Base-by-base conservation (phyloP, 1,140 invertebrate species). In the Polyergus mexicanus region DNA sequence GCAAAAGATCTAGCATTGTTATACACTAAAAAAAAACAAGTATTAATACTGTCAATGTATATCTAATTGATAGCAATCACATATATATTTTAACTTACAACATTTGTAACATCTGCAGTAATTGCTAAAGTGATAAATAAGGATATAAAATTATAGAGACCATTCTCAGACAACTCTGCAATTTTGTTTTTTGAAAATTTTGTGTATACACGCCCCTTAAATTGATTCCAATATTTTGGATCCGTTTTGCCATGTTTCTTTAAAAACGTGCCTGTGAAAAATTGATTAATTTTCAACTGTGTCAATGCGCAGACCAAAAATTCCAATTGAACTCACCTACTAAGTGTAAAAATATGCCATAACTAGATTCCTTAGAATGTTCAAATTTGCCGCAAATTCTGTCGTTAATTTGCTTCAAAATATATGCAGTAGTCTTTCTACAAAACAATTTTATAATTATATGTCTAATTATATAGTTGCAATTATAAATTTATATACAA, bases 141-240 rank as follows among this genome's bases (percentile, higher is more conserved):
- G 8, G 94, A 94, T 32, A 95, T 88, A 47, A 95, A 95, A 91
- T 96, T 95, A 60, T 93, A 94, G 6, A 95, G 75, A 1, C 95
- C 95, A 84, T 91, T 90, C 87, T 95, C 92, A 3, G 93, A 91
- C 32, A 95, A 93, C 80, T 94, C 93, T 60, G 93, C 81, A 8
- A 96, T 89, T 93, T 95, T 96, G 16, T 88, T 91, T 25, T 94
- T 93, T 0, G 95, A 94, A 66, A 95, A 94, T 91, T 95, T 96
- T 0, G 94, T 94, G 85, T 94, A 95, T 65, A 96, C 92, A 77
- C 95, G 91, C 7, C 95, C 94, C 89, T 94, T 94, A 11, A 96
- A 92, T 87, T 95, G 95, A 86, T 95, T 95, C 95, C 95, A 96
- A 89, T 93, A 89, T 86, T 94, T 95, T 16, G 76, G 51, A 65